Percentiles rank a stretch among this genome's conserved stretches.
These are phyloP conservation scores for Hoplodrina ambigua DNA, from an alignment of 2,888 invertebrate genomes.

Conservation along the genomic window DNA sequence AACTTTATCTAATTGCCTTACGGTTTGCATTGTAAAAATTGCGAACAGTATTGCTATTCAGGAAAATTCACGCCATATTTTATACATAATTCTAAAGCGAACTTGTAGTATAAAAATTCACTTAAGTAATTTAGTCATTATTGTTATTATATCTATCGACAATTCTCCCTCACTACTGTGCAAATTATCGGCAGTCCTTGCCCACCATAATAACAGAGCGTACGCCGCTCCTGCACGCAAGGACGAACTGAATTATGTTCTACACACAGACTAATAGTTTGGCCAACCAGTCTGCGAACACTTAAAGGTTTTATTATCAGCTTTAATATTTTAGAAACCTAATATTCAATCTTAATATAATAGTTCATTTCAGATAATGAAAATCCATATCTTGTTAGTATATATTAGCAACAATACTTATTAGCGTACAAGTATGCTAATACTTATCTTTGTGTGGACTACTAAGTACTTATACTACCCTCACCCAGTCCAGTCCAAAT, in stretches of 20 bases:
- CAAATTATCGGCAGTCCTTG: slow-evolving; percentile 84
- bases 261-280: slow-evolving; percentile 69
- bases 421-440: too few relatives aligned
- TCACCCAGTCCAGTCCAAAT: too few relatives aligned
- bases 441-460: too few relatives aligned
- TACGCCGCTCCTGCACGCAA: slow-evolving; percentile 81
- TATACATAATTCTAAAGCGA: background rate
- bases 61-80: background rate
- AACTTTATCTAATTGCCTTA: too few relatives aligned
- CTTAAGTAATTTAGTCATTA: background rate
- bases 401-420: too few relatives aligned
- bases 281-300: slow-evolving; percentile 34
- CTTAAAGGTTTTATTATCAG: too few relatives aligned
- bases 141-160: slow-evolving; percentile 23
- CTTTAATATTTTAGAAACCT: too few relatives aligned
- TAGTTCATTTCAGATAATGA: too few relatives aligned
- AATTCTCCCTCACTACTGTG: slow-evolving; percentile 61
- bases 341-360: too few relatives aligned
- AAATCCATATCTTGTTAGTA: too few relatives aligned
- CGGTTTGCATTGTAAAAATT: too few relatives aligned
- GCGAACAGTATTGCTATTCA: background rate
- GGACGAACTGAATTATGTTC: slow-evolving; percentile 77
- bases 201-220: slow-evolving; percentile 84
- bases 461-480: too few relatives aligned
- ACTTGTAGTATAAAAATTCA: background rate